A percentile compares a stretch with the other conserved stretches of the same genome.
These are phyloP conservation scores for Amblyteles armatorius DNA, from an alignment of 2,888 invertebrate genomes.

Conservation along the genomic window DNA sequence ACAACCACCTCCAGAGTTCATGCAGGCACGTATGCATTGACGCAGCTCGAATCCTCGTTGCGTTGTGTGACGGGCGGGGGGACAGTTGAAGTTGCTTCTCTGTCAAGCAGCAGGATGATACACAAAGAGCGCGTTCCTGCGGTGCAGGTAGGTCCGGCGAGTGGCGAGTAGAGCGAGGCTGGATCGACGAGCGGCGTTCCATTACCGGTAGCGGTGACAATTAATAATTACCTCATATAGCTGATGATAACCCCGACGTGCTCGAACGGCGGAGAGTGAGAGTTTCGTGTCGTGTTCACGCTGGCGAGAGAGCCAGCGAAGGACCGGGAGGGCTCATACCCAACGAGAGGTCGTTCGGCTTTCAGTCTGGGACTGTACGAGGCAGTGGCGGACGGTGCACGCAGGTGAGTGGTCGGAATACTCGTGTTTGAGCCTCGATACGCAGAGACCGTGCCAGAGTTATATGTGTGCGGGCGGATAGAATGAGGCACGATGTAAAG, in stretches of 20 bases:
- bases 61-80: neutral
- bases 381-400: slow-evolving; percentile 10
- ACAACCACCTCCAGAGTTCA: neutral
- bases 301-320: slow-evolving; percentile 11
- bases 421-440: slow-evolving; percentile 17
- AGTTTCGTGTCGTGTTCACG: slow-evolving; percentile 35
- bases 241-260: slow-evolving; percentile 76
- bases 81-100: slow-evolving; percentile 2
- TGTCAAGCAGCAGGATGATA: neutral
- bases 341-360: slow-evolving; percentile 32
- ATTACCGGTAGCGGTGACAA: slow-evolving; percentile 76
- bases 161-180: slow-evolving; percentile 35
- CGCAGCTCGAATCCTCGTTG: slow-evolving; percentile 11
- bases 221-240: slow-evolving; percentile 80
- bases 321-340: slow-evolving; percentile 1
- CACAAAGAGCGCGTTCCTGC: neutral
- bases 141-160: neutral
- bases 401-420: slow-evolving; percentile 49
- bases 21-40: neutral
- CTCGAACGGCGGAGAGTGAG: slow-evolving; percentile 34
- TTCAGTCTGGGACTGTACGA: slow-evolving; percentile 43
- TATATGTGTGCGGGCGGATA: neutral
- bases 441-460: neutral
- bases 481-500: neutral
- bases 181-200: slow-evolving; percentile 69